Evolutionary conservation across 2,888 invertebrate species (phyloP).

Genomic region (Eucriotettix oculatus): DNA sequence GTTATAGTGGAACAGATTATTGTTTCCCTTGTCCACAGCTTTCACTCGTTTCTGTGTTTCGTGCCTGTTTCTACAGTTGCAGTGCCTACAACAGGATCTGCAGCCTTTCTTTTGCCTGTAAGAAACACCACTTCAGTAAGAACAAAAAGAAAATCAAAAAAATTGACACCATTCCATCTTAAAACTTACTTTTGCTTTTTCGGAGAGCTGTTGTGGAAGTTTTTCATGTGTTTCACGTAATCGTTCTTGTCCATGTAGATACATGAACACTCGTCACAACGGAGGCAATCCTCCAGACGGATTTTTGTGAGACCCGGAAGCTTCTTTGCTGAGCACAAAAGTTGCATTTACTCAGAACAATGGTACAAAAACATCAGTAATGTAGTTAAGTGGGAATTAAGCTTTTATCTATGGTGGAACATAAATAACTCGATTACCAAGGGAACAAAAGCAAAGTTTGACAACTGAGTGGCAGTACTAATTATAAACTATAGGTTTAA

Average conservation of each 20-base stretch:
- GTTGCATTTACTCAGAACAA: too few species aligned
- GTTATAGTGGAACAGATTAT: conserved; percentile 14
- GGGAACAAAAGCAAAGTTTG: too few species aligned
- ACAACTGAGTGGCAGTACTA: too few species aligned
- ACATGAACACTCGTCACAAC: conserved; percentile 21
- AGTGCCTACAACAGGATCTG: conserved; percentile 16
- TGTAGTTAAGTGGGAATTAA: too few species aligned
- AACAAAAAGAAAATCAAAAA: not conserved
- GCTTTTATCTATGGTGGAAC: too few species aligned
- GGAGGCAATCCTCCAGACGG: conserved; percentile 18
- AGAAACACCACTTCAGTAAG: not conserved
- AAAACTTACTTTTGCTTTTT: conserved; percentile 10
- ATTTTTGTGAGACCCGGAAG: conserved; percentile 18
- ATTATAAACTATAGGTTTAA: too few species aligned
- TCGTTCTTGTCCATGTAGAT: conserved; percentile 19
- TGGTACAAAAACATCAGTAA: too few species aligned
- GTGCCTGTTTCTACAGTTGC: conserved; percentile 13
- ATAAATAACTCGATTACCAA: not conserved
- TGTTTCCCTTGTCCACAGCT: conserved; percentile 12
- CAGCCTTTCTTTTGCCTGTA: conserved; percentile 14
- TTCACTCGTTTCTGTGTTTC: conserved; percentile 2
- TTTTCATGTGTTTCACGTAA: conserved; percentile 20
- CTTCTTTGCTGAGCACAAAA: conserved; percentile 11
- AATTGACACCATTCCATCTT: not conserved
- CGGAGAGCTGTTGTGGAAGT: conserved; percentile 16